Base-by-base conservation (phyloP, 2,797 vertebrate species). In the Acropternis orthonyx region DNA sequence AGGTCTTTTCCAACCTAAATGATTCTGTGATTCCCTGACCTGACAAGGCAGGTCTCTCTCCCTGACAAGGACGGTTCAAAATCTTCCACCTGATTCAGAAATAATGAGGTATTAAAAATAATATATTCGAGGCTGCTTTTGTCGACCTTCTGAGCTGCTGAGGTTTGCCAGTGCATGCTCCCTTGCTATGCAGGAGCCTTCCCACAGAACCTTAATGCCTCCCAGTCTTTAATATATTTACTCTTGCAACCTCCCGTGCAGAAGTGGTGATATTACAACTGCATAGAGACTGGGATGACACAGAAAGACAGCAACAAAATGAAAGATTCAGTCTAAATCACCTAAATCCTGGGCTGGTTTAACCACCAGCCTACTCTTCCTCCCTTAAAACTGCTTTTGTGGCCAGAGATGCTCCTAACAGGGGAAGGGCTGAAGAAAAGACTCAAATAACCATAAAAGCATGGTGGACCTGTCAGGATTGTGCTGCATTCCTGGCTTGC, bases 171-270 rank as follows among this genome's bases (percentile, higher is more conserved):
- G 79, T 36, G 54, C 78, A 36, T 0, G 0, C 54, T 89, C 61
- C 44, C 65, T 49, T 30, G 54, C 75, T 52, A 22, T 9, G 58
- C 51, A 66, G 80, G 43, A 96, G 91, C 92, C 74, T 88, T 54
- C n/a, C 58, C 75, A 22, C 48, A 27, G 68, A 4, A 71, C 82
- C 75, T 93, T 96, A 96, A 96, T 85, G 87, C 89, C 89, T 95
- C 91, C 61, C 79, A 80, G 34, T 80, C 95, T 93, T 88, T 77
- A 68, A 91, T 74, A 68, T 85, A 91, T 92, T 95, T 94, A 94
- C 78, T 93, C 52, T 77, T 67, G 37, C 87, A 91, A 91, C 89
- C 71, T 26, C 21, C 14, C 52, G 65, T 67, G 75, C 85, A 74
- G 65, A 73, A 56, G 78, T 3, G 7, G 24, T 74, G 44, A 95